Conservation (phyloP, 2,888 invertebrate genomes). For the Dioctria linearis region DNA sequence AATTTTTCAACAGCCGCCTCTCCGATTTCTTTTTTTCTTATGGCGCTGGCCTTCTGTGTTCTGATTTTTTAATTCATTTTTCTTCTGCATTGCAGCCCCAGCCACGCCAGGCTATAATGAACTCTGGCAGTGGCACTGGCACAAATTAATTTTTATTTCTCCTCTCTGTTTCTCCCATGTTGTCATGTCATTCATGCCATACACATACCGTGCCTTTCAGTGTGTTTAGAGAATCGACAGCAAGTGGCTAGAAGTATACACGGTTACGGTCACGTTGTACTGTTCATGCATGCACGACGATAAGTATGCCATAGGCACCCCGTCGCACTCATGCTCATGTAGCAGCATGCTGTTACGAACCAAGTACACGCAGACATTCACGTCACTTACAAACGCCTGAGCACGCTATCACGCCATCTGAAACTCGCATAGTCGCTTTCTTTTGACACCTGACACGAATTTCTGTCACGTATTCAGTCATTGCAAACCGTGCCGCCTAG, state of each 20-base stretch:
- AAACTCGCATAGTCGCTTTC: slow-evolving; percentile 4
- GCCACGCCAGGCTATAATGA: too few relatives aligned
- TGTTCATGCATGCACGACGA: slow-evolving; percentile 28
- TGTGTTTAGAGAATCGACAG: slow-evolving; percentile 9
- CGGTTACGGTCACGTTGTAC: slow-evolving; percentile 38
- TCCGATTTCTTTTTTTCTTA: too few relatives aligned
- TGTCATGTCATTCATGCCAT: background rate
- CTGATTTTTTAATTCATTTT: too few relatives aligned
- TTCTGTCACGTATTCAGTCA: slow-evolving; percentile 36
- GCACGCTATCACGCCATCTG: slow-evolving; percentile 33
- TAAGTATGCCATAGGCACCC: background rate
- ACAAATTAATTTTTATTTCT: too few relatives aligned
- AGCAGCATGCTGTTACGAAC: background rate
- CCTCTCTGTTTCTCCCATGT: background rate
- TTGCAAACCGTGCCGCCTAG: slow-evolving; percentile 17
- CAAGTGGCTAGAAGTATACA: background rate
- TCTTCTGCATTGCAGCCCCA: too few relatives aligned
- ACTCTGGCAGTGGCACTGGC: too few relatives aligned
- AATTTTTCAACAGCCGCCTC: too few relatives aligned
- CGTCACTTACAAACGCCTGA: slow-evolving; percentile 35
- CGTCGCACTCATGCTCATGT: background rate
- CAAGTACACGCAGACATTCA: slow-evolving; percentile 15
- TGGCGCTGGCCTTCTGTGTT: too few relatives aligned
- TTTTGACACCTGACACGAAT: slow-evolving; percentile 43
- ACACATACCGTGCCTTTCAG: too few relatives aligned